phyloP scores from a whole-genome alignment of 2,113 vertebrate species.

The Pundamilia nyererei region DNA sequence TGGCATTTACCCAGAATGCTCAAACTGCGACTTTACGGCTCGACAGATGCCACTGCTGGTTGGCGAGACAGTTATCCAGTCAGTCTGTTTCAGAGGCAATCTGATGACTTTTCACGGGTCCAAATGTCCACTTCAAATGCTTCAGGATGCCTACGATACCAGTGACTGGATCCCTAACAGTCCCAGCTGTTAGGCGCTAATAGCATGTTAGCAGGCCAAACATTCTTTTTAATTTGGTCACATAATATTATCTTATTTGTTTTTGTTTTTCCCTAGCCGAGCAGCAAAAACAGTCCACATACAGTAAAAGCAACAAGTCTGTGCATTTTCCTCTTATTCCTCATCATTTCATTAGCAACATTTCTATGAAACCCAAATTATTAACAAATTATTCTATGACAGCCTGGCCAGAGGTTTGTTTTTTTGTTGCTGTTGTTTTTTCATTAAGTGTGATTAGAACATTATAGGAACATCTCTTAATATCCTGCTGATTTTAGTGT shows the following conservation, averaged over 20 bases:
- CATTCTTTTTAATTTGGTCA: background rate
- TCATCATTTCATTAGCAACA: background rate
- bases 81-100: background rate
- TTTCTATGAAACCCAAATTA: background rate
- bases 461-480: background rate
- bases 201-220: background rate
- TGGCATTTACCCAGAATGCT: background rate
- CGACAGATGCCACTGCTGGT: background rate
- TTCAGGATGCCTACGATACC: background rate
- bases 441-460: background rate
- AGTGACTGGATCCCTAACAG: background rate
- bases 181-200: background rate
- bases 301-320: background rate
- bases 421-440: background rate
- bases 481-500: background rate
- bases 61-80: background rate
- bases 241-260: background rate
- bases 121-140: background rate
- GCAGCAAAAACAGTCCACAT: background rate
- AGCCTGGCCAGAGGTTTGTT: background rate
- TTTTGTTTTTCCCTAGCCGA: accelerated
- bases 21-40: background rate
- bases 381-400: background rate
- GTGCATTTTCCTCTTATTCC: background rate
- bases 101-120: background rate